Percentiles rank a stretch among this genome's conserved stretches.
These are phyloP conservation scores for Zophobas atratus DNA, from an alignment of 1,140 invertebrate species.

Conservation along the genomic window DNA sequence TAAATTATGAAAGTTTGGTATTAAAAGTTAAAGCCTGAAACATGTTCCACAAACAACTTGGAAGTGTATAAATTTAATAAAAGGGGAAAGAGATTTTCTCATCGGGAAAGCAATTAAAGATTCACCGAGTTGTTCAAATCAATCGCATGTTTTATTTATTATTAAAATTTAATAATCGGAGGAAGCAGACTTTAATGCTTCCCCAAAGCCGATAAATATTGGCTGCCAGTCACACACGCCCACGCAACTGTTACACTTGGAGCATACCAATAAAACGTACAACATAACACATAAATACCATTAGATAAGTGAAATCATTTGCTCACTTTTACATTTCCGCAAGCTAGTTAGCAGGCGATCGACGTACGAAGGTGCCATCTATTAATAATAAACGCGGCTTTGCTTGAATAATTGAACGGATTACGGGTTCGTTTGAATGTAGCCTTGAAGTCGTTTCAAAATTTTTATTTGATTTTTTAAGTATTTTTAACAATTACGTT, in stretches of 20 bases:
- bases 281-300: constrained; percentile 40
- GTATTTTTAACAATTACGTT: neutral
- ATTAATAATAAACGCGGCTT: constrained; percentile 20
- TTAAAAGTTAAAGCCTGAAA: constrained; percentile 39
- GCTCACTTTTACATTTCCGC: constrained; percentile 33
- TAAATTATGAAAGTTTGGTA: constrained; percentile 35
- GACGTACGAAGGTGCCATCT: constrained; percentile 21
- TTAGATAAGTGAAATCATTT: constrained; percentile 42
- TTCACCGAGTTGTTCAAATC: constrained; percentile 30
- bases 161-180: constrained; percentile 27
- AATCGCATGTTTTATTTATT: constrained; percentile 28
- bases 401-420: constrained; percentile 35
- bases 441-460: constrained; percentile 19
- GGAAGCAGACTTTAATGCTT: constrained; percentile 7
- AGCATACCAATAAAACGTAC: constrained; percentile 35
- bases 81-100: constrained; percentile 29
- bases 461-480: constrained; percentile 15
- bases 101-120: constrained; percentile 16
- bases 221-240: constrained; percentile 20
- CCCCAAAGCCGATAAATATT: constrained; percentile 34
- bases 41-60: constrained; percentile 24
- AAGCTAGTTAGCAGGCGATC: constrained; percentile 27
- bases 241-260: constrained; percentile 26
- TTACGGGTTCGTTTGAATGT: constrained; percentile 16
- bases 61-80: constrained; percentile 38